phyloP scores from a whole-genome alignment of 2,113 vertebrate genomes.

The Seriola rivoliana region DNA sequence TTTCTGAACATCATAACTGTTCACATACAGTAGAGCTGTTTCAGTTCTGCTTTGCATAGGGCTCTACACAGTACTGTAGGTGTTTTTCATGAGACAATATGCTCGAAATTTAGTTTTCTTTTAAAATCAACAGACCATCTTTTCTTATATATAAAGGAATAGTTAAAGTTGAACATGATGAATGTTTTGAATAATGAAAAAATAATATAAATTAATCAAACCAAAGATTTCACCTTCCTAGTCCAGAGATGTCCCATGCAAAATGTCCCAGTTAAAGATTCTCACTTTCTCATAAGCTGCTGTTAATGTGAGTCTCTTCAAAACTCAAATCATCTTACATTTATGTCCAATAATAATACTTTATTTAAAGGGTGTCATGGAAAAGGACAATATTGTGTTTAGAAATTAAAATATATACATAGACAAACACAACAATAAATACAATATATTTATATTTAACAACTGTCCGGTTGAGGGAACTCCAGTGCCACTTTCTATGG shows the following conservation, averaged over 20 bases:
- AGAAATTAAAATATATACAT: not conserved
- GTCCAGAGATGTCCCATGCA: too few relatives aligned
- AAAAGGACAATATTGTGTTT: not conserved
- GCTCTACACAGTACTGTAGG: not conserved
- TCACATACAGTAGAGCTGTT: not conserved
- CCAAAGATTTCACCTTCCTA: not conserved
- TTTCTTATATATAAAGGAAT: not conserved
- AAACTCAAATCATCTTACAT: not conserved
- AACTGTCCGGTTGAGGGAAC: not conserved
- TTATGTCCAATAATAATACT: not conserved
- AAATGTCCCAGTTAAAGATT: too few relatives aligned
- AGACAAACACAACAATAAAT: not conserved
- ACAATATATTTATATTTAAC: not conserved
- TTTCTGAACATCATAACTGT: not conserved
- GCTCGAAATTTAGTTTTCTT: not conserved
- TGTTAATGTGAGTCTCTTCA: not conserved
- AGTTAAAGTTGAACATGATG: not conserved
- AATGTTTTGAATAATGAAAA: not conserved
- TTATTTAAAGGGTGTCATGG: conserved; percentile 5
- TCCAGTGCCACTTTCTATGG: not conserved
- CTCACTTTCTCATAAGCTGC: too few relatives aligned
- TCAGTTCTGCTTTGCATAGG: not conserved
- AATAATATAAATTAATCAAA: not conserved
- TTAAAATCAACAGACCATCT: not conserved
- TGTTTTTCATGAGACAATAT: not conserved